These are phyloP conservation scores for Centropyge bicolor DNA, from an alignment of 2,797 vertebrate genomes.

Conservation along the genomic window DNA sequence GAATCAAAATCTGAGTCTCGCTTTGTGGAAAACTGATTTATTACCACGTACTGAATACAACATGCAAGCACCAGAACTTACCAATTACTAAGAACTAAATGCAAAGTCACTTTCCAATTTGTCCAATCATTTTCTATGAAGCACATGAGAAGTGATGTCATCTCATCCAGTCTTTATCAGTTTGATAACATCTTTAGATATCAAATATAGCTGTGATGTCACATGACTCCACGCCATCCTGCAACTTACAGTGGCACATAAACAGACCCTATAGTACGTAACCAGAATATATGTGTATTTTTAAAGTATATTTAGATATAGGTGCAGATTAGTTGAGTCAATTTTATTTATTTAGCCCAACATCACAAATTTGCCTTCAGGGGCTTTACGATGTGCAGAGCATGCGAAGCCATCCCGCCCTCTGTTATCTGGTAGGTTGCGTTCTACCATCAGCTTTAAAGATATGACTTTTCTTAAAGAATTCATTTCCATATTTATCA, in stretches of 20 bases:
- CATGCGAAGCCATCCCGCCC: not conserved
- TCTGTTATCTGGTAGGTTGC: not conserved
- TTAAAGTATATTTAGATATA: not conserved
- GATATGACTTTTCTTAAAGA: not conserved
- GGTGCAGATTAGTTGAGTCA: not conserved
- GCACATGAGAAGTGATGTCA: not conserved
- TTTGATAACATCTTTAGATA: not conserved
- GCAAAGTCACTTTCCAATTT: not conserved
- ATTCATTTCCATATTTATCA: not conserved
- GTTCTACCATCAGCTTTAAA: not conserved
- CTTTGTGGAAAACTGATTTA: constrained; percentile 18
- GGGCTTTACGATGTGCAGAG: not conserved
- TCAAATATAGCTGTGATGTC: not conserved
- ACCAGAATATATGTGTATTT: too few species aligned
- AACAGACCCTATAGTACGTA: too few species aligned
- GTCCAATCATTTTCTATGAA: constrained; percentile 1
- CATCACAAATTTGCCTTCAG: not conserved
- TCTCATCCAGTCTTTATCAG: not conserved
- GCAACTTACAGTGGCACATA: not conserved
- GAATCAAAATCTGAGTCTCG: constrained; percentile 10
- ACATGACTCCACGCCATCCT: not conserved
- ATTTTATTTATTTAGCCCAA: not conserved
- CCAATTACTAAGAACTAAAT: not conserved
- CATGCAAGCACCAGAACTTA: constrained; percentile 8
- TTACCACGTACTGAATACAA: not conserved